Percentiles rank a stretch among this genome's conserved stretches.
These are phyloP conservation scores for Lytechinus variegatus DNA, from an alignment of 35 echinoderm and acorn worm species.

Conservation along the genomic window DNA sequence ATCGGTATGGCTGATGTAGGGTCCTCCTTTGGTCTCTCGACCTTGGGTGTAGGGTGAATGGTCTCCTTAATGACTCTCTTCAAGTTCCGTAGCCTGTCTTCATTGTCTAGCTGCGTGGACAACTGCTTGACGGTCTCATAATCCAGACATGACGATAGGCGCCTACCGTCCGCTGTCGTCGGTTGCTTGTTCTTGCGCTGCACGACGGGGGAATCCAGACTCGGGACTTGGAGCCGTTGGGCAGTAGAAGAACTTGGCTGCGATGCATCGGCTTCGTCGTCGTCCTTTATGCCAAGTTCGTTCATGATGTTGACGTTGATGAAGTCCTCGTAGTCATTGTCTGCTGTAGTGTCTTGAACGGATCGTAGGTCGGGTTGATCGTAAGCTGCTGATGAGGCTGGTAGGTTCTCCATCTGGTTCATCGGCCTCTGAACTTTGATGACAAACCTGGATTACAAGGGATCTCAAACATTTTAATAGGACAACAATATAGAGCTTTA, in stretches of 20 bases:
- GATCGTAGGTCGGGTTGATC: slow-evolving; percentile 22
- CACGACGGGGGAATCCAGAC: slow-evolving; percentile 68
- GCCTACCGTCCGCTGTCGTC: slow-evolving; percentile 66
- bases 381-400: slow-evolving; percentile 9
- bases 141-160: slow-evolving; percentile 81
- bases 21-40: slow-evolving; percentile 45
- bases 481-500: too few species aligned
- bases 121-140: slow-evolving; percentile 71
- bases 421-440: slow-evolving; percentile 85
- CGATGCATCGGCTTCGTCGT: slow-evolving; percentile 34
- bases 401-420: slow-evolving; percentile 36
- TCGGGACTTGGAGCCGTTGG: slow-evolving; percentile 62
- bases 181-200: slow-evolving; percentile 68
- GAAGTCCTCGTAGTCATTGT: slow-evolving; percentile 97
- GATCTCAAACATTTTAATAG: neutral
- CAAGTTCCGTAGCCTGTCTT: slow-evolving; percentile 68
- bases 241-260: slow-evolving; percentile 55
- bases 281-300: slow-evolving; percentile 59
- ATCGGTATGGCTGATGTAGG: neutral
- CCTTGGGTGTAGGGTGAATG: slow-evolving; percentile 59
- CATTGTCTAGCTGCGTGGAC: slow-evolving; percentile 49
- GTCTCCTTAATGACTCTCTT: slow-evolving; percentile 77
- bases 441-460: slow-evolving; percentile 48
- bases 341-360: slow-evolving; percentile 56
- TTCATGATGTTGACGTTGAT: slow-evolving; percentile 81